Percentiles rank a stretch among this genome's conserved stretches.
phyloP scores from a whole-genome alignment of 2,888 invertebrate genomes.

The Quadriops clusia region DNA sequence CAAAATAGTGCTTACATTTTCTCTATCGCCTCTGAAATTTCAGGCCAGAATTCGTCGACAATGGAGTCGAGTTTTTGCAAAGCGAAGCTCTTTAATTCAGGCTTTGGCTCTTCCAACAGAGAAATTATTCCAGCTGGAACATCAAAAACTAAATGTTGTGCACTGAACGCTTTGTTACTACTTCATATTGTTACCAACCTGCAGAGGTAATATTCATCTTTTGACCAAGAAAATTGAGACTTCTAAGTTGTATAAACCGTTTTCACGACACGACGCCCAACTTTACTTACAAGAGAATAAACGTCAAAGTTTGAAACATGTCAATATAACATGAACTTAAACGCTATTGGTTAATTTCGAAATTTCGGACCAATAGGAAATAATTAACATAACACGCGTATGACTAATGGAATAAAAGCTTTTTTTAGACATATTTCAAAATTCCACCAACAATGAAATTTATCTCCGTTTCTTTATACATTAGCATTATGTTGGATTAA shows the following conservation, averaged over 20 bases:
- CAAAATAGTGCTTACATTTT: slow-evolving; percentile 65
- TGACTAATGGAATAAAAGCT: no score
- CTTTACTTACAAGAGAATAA: no score
- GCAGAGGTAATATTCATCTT: slow-evolving; percentile 47
- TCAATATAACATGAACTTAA: no score
- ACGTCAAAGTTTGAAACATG: no score
- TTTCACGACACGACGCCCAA: no score
- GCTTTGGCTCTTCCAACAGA: slow-evolving; percentile 86
- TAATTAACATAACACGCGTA: no score
- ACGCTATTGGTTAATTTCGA: no score
- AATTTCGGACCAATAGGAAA: no score
- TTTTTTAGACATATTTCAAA: no score
- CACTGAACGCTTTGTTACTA: background rate
- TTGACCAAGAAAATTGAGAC: slow-evolving; percentile 3
- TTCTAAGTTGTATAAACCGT: background rate
- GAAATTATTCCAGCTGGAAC: slow-evolving; percentile 81
- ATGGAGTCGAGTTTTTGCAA: slow-evolving; percentile 84
- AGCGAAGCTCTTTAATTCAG: slow-evolving; percentile 88
- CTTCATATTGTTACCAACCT: slow-evolving; percentile 21
- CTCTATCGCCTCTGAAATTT: slow-evolving; percentile 94
- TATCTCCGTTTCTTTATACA: no score
- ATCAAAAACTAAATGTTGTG: slow-evolving; percentile 6
- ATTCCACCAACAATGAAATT: no score
- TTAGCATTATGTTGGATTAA: no score
- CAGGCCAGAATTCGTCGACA: slow-evolving; percentile 97